Base-by-base conservation (phyloP, 1,140 invertebrate genomes). In the Drosophila grimshawi region DNA sequence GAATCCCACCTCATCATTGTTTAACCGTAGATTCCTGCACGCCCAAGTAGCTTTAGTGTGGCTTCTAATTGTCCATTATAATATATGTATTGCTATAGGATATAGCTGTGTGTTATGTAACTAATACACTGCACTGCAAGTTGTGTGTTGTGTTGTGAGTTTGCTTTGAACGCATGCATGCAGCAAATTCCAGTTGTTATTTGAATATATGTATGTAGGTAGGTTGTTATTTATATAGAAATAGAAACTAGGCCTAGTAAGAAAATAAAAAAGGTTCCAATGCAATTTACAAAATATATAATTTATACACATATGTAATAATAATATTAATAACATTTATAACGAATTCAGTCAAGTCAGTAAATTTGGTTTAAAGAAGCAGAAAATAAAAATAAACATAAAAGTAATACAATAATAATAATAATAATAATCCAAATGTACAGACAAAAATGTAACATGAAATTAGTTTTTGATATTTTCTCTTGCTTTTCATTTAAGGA, bases 261-360 rank as follows among this genome's bases (percentile, higher is more conserved):
- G 59, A 68, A 80, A 85, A 71, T 71, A 55, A 63, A 51, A 71
- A 64, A 76, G 52, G 52, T 59, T 88, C 74, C 72, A 74, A 74
- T 86, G 66, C 69, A 88, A 86, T 88, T 82, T 88, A 82, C 76
- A 86, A 82, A 86, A 70, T 71, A 64, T 86, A 82, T 70, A 76
- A 69, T 88, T 80, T 88, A 75, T 88, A 88, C 78, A 86, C 80
- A 88, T 76, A 76, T 74, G 73, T 72, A 72, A 79, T 78, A 75
- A 74, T 71, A 78, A 72, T 67, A 76, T 88, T 86, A 86, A 86
- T 88, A 86, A 86, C 83, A 86, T 86, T 89, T 74, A 88, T 86
- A 83, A 86, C 85, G 80, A 86, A 86, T 86, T 86, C 83, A 86
- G 83, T 86, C 83, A 88, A 83, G 83, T 86, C 83, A 83, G 83